A percentile compares a stretch with the other conserved stretches of the same genome.
Conservation (phyloP, 1,140 invertebrate species). For the Hycleus cichorii region DNA sequence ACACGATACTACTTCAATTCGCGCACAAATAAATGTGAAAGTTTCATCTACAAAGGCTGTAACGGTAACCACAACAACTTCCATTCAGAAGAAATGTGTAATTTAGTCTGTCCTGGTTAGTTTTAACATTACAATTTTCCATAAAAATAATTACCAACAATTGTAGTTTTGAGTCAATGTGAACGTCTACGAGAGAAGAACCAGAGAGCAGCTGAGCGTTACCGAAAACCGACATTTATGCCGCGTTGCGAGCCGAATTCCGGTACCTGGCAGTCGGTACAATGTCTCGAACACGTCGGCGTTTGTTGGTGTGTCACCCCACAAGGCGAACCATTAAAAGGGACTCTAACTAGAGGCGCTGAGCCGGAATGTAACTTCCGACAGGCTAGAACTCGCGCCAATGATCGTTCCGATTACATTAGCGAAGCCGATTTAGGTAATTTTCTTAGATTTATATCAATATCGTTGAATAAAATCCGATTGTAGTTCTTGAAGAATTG, state of each 20-base stretch:
- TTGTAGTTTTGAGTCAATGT: constrained; percentile 64
- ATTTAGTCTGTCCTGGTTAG: constrained; percentile 65
- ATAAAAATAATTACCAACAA: neutral
- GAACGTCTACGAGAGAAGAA: constrained; percentile 71
- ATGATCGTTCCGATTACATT: constrained; percentile 36
- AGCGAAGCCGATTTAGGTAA: constrained; percentile 37
- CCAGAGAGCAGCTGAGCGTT: constrained; percentile 55
- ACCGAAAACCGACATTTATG: constrained; percentile 62
- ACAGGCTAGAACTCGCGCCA: constrained; percentile 54
- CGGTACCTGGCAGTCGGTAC: constrained; percentile 71
- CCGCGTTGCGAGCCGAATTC: constrained; percentile 63
- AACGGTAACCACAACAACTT: constrained; percentile 87
- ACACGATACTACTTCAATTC: constrained; percentile 74
- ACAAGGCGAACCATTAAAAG: constrained; percentile 70
- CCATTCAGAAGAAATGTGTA: constrained; percentile 73
- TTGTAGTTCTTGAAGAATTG: constrained; percentile 55
- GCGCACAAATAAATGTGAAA: constrained; percentile 65
- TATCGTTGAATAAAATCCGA: neutral
- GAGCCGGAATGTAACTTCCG: constrained; percentile 69
- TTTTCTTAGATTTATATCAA: neutral
- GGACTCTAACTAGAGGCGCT: constrained; percentile 61
- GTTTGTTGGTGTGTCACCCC: constrained; percentile 82
- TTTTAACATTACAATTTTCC: neutral
- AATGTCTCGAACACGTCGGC: constrained; percentile 70
- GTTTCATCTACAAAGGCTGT: constrained; percentile 62